phyloP scores from a whole-genome alignment of 2,888 invertebrate species.

The Teinopalpus imperialis region DNA sequence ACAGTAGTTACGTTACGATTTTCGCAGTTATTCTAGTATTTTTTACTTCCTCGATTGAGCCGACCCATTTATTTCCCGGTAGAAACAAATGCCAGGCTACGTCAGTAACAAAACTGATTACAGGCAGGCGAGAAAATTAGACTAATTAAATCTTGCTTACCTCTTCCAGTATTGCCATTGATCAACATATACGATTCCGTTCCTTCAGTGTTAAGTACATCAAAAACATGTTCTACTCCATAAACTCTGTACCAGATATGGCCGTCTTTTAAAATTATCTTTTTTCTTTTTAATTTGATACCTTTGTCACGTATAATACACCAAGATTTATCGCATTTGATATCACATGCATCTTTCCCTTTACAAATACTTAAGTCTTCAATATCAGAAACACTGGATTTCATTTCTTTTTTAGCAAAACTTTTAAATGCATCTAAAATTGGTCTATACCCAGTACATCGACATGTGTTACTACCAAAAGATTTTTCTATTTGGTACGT shows the following conservation, averaged over 20 bases:
- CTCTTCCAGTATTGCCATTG: slow-evolving; percentile 70
- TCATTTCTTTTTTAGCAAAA: slow-evolving; percentile 82
- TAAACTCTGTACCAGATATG: slow-evolving; percentile 78
- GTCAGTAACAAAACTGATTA: too few species aligned
- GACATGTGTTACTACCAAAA: slow-evolving; percentile 81
- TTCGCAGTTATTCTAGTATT: too few species aligned
- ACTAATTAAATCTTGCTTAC: too few species aligned
- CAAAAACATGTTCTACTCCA: slow-evolving; percentile 72
- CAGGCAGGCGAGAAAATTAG: too few species aligned
- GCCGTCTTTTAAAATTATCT: slow-evolving; percentile 53
- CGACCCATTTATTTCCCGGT: too few species aligned
- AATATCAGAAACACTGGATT: slow-evolving; percentile 62
- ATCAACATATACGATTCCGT: slow-evolving; percentile 83
- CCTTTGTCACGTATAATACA: slow-evolving; percentile 64
- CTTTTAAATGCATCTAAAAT: slow-evolving; percentile 89
- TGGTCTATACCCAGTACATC: slow-evolving; percentile 89
- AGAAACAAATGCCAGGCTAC: too few species aligned
- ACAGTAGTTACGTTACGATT: too few species aligned
- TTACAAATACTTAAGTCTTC: slow-evolving; percentile 57
- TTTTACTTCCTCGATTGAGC: too few species aligned
- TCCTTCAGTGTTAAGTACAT: slow-evolving; percentile 65
- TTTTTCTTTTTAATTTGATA: slow-evolving; percentile 62
- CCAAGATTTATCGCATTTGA: slow-evolving; percentile 39
- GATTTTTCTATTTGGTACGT: background rate
- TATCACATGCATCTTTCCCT: slow-evolving; percentile 23